Base-by-base conservation (phyloP, 2,888 invertebrate species). In the Troides oblongomaculatus region DNA sequence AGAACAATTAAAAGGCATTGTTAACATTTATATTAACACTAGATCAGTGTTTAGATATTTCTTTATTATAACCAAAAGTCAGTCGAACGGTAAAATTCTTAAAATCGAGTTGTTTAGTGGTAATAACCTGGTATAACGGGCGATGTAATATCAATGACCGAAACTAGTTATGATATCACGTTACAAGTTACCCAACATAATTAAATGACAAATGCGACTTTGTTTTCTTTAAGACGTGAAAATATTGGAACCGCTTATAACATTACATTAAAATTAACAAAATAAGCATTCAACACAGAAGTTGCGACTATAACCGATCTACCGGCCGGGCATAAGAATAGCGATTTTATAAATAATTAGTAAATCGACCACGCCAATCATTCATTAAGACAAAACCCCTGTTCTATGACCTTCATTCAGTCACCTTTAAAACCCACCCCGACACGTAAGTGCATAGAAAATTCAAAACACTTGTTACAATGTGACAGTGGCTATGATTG, bases 401-500 rank as follows among this genome's bases (percentile, higher is more conserved):
- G 77, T 76, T 77, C 74, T 76, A 81, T 85, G 89, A 90, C 89
- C 90, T 90, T 90, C 86, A 83, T 84, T 79, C 76, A 75, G 74
- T 79, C 76, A 79, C 78, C 77, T 77, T 75, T 77, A 72, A 58
- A 76, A 75, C 72, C 73, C 75, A 70, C 71, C 73, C 72, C 71
- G 76, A 75, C 74, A 72, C 80, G 85, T 90, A 91, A 87, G 82
- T 87, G 81, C 90, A 90, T 78, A 88, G 85, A 89, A 89, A 88
- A 84, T 82, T 79, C 74, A 75, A 86, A 92, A 90, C 88, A 92
- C 91, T 90, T 92, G 90, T 87, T 90, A 88, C 81, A 86, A 89
- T 84, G 86, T 88, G 90, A 92, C 93, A 92, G 89, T 90, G 88
- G 86, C 84, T 88, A 86, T 81, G 83, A 80, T 86, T 87, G 89